Evolutionary conservation across 2,797 vertebrate genomes (phyloP).

Genomic region (Cirrhinus mrigala): DNA sequence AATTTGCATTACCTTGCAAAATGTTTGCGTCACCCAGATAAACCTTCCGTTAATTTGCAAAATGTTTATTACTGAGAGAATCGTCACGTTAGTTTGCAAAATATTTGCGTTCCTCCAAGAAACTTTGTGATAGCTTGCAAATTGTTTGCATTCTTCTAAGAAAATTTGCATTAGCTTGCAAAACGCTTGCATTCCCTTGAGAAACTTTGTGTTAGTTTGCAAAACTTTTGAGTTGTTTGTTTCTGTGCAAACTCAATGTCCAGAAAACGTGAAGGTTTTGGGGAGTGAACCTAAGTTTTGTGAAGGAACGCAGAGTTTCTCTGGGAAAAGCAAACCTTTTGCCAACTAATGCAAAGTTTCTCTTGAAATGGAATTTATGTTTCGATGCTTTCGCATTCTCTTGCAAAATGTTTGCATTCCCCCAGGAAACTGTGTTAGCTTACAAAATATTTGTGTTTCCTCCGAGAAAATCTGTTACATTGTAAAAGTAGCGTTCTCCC

Average conservation of each 20-base stretch:
- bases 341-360: too few species aligned
- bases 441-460: background rate
- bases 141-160: background rate
- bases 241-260: too few species aligned
- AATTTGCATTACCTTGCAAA: background rate
- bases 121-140: background rate
- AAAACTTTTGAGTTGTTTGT: background rate
- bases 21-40: background rate
- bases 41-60: background rate
- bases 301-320: too few species aligned
- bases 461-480: background rate
- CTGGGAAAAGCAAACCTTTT: too few species aligned
- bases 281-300: too few species aligned
- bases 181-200: too few species aligned
- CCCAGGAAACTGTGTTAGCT: background rate
- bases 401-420: background rate
- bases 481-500: background rate
- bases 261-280: too few species aligned
- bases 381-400: background rate
- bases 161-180: background rate
- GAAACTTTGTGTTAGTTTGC: background rate
- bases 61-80: background rate
- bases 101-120: background rate
- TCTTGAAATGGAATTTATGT: background rate
- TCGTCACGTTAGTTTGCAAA: background rate